A percentile compares a stretch with the other conserved stretches of the same genome.
Evolutionary conservation across 2,797 vertebrate genomes (phyloP).

Genomic region (Micromesistius poutassou): DNA sequence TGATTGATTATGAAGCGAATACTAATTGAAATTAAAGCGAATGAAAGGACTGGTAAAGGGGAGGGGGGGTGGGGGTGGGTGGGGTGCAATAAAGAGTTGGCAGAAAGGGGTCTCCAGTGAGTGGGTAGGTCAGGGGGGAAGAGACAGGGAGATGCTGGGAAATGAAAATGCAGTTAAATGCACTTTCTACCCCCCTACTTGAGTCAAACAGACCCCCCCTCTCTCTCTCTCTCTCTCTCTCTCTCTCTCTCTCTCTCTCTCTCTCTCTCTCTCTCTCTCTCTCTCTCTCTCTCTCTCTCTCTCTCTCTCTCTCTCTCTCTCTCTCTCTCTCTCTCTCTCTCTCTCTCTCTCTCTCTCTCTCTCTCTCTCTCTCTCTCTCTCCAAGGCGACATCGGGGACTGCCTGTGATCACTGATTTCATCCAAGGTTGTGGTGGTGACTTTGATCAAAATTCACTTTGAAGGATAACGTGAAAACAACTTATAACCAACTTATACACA

Average conservation of each 20-base stretch:
- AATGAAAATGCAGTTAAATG: too few relatives aligned
- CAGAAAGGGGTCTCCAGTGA: conserved; percentile 31
- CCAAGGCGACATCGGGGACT: neutral
- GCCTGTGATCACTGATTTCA: neutral
- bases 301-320: too few relatives aligned
- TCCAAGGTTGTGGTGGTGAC: neutral
- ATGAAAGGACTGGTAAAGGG: conserved; percentile 1
- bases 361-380: neutral
- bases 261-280: too few relatives aligned
- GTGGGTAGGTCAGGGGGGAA: conserved; percentile 22
- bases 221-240: too few relatives aligned
- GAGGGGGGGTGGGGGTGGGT: conserved; percentile 40
- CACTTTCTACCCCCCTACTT: too few relatives aligned
- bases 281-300: too few relatives aligned
- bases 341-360: neutral
- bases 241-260: too few relatives aligned
- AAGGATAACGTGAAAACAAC: conserved; percentile 28
- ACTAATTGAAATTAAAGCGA: neutral
- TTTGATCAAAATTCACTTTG: conserved; percentile 57
- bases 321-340: too few relatives aligned
- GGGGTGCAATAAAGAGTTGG: conserved; percentile 32
- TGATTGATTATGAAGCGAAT: neutral
- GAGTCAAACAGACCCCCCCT: too few relatives aligned
- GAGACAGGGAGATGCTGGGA: conserved; percentile 27
- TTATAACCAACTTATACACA: neutral